Base-by-base conservation (phyloP, 92 coral and sea anemone genomes). In the Scolanthus callimorphus region DNA sequence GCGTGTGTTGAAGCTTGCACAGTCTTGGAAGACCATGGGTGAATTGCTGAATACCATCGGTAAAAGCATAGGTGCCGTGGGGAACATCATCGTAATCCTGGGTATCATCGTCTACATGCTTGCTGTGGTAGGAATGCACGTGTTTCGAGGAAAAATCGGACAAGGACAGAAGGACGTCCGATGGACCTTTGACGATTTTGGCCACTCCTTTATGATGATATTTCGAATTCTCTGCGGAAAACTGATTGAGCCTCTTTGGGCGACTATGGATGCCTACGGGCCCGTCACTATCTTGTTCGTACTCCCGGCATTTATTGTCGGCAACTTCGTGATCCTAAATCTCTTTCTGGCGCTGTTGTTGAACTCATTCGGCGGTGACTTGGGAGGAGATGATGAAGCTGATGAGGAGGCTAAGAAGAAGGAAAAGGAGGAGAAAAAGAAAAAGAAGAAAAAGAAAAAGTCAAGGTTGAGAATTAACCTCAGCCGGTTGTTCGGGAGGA, bases 21-120 rank as follows among this genome's bases (percentile, higher is more conserved):
- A 94, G 64, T 94, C 99, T 24, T 94, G 99, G 99, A 94, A 94
- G 55, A 94, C 99, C 25, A 94, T 94, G 99, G 99, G 99, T 8
- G 96, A 86, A 30, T 63, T 94, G 57, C 77, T 94, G 15, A 86
- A 85, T 49, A 94, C 99, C 17, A 94, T 94, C 23, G 99, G 99
- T 0, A 94, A 85, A 37, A 94, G 99, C 51, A 90, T 94, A 0
- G 99, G 99, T 2, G 90, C 99, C 0, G 97, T 94, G 28, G 99
- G 99, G 0, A 94, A 94, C 81, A 94, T 94, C 50, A 89, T 96
- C 0, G 96, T 94, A 8, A 94, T 94, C 57, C 80, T 94, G 12
- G 96, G 88, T 0, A 94, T 94, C 52, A 83, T 94, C 21, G 96
- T 94, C 17, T 94, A 84, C 51, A 94, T 94, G 94, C 88, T 94